These are phyloP conservation scores for Actenoides hombroni DNA, from an alignment of 2,113 vertebrate genomes.

Conservation along the genomic window DNA sequence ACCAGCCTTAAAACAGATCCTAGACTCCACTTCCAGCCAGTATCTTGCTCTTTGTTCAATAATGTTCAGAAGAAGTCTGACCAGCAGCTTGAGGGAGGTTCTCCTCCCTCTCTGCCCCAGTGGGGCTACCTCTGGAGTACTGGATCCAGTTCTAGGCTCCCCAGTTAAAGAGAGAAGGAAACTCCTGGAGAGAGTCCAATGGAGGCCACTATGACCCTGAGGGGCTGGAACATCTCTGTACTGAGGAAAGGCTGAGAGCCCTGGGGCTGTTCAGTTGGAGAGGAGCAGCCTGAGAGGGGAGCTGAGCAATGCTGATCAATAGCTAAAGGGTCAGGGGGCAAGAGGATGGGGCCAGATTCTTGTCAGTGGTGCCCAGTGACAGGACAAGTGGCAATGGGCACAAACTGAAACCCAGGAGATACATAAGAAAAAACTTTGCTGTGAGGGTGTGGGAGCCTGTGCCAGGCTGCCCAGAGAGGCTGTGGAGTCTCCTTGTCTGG, in stretches of 20 bases:
- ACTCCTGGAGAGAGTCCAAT: background rate
- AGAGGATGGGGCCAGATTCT: too few species aligned
- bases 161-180: background rate
- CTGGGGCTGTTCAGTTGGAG: background rate
- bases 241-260: background rate
- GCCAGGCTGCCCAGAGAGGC: background rate
- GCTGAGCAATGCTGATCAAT: background rate
- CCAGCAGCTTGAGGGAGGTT: background rate
- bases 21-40: background rate
- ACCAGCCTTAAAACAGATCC: background rate
- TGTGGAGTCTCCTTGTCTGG: background rate
- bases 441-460: background rate
- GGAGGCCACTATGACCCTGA: background rate
- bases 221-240: background rate
- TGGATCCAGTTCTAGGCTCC: background rate
- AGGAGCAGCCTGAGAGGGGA: background rate
- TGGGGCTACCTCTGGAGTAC: background rate
- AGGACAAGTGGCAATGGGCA: background rate
- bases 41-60: background rate
- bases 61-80: background rate
- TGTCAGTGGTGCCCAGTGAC: background rate
- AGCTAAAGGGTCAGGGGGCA: background rate
- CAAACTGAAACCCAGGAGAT: background rate
- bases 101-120: background rate
- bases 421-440: background rate